phyloP scores from a whole-genome alignment of 2,888 invertebrate genomes.

The Himalopsyche tibetana region DNA sequence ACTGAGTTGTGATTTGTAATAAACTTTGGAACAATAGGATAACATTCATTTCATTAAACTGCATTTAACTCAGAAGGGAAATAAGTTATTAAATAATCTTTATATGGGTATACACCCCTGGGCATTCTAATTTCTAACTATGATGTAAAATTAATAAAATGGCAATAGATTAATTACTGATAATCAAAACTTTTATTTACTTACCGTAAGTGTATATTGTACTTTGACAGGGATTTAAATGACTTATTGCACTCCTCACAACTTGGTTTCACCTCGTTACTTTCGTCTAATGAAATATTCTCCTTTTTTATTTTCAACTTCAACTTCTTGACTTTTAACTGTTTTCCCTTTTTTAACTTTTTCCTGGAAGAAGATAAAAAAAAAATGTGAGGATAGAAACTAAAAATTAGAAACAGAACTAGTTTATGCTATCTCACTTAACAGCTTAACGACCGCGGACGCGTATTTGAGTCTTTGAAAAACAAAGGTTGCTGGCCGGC shows the following conservation, averaged over 20 bases:
- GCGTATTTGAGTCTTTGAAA: too few relatives aligned
- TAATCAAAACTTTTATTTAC: background rate
- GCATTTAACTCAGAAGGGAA: too few relatives aligned
- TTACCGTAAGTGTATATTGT: conserved; percentile 55
- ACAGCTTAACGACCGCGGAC: too few relatives aligned
- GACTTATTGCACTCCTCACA: conserved; percentile 57
- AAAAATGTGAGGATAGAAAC: background rate
- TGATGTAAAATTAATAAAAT: background rate
- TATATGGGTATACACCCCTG: too few relatives aligned
- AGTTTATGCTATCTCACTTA: too few relatives aligned
- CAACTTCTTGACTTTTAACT: conserved; percentile 47
- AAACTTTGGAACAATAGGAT: too few relatives aligned
- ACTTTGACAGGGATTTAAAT: conserved; percentile 51
- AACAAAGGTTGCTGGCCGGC: too few relatives aligned
- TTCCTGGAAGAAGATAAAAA: conserved; percentile 4
- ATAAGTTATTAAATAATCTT: too few relatives aligned
- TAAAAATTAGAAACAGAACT: background rate
- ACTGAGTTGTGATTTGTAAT: too few relatives aligned
- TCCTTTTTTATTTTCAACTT: conserved; percentile 47
- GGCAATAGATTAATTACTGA: too few relatives aligned
- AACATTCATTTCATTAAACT: too few relatives aligned
- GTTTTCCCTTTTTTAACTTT: conserved; percentile 51
- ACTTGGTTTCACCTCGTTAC: conserved; percentile 3
- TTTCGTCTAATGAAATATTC: conserved; percentile 12
- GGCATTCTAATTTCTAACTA: too few relatives aligned